Evolutionary conservation across 1,140 invertebrate genomes (phyloP).

Genomic region (Papilio polytes): DNA sequence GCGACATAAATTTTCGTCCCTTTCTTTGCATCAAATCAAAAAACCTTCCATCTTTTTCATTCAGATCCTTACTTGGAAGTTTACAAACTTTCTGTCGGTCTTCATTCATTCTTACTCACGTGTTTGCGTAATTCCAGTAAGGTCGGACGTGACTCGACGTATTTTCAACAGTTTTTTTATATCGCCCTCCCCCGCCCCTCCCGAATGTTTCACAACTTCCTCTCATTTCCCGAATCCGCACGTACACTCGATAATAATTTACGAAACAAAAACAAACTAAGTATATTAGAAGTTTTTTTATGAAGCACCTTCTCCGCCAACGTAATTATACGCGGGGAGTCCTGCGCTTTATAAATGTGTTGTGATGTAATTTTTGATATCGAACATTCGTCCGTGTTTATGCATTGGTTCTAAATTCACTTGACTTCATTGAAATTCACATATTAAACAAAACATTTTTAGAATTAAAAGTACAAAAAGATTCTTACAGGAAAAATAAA

Average conservation of each 20-base stretch:
- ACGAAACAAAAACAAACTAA: conserved; percentile 42
- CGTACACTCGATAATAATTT: conserved; percentile 40
- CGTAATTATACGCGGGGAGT: conserved; percentile 29
- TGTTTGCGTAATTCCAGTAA: conserved; percentile 35
- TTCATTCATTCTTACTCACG: conserved; percentile 34
- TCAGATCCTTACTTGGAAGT: background rate
- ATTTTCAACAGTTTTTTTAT: conserved; percentile 26
- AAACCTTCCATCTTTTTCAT: conserved; percentile 17
- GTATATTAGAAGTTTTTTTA: conserved; percentile 42
- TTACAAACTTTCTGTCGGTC: conserved; percentile 19
- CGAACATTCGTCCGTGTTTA: background rate
- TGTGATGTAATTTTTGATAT: conserved; percentile 34
- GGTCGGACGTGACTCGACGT: conserved; percentile 29
- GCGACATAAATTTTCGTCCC: conserved; percentile 16
- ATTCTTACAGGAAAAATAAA: no score
- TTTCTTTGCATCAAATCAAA: conserved; percentile 31
- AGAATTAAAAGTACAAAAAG: no score
- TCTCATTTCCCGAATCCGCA: conserved; percentile 39
- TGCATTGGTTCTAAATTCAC: background rate
- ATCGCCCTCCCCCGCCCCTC: background rate
- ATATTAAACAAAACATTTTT: background rate
- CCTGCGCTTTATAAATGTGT: conserved; percentile 37
- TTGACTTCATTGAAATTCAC: no score
- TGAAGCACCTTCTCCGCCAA: conserved; percentile 35
- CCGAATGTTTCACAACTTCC: conserved; percentile 31